Evolutionary conservation across 2,113 vertebrate genomes (phyloP).

Genomic region (Pachypanchax playfairii): DNA sequence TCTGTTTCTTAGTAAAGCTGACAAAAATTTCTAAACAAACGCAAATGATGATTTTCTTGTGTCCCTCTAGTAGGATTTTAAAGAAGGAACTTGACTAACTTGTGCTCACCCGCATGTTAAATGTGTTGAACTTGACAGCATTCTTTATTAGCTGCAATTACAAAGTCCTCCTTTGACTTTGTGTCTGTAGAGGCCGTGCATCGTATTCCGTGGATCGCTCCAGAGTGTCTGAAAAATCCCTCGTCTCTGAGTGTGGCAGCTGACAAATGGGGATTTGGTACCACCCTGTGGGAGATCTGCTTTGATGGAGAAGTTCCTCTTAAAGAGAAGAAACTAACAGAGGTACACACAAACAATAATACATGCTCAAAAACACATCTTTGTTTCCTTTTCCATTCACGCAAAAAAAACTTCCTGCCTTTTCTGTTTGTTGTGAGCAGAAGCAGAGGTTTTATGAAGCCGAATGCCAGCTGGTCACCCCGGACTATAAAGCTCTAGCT

Average conservation of each 20-base stretch:
- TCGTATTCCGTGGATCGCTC: conserved; percentile 96
- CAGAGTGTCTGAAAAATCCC: conserved; percentile 88
- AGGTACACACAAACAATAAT: conserved; percentile 77
- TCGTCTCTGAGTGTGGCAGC: conserved; percentile 88
- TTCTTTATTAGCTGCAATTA: too few species aligned
- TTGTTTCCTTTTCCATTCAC: neutral
- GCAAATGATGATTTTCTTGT: neutral
- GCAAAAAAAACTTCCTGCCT: neutral
- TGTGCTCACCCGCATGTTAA: too few species aligned
- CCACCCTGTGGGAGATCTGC: conserved; percentile 98
- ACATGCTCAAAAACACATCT: neutral
- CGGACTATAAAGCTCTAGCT: conserved; percentile 91
- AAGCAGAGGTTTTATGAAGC: conserved; percentile 94
- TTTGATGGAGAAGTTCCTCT: conserved; percentile 94
- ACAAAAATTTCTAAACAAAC: neutral
- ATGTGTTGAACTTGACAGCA: too few species aligned
- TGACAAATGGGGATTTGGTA: conserved; percentile 98
- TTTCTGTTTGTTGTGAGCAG: conserved; percentile 74
- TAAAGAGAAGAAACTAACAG: conserved; percentile 95
- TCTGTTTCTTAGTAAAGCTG: neutral
- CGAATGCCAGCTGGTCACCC: conserved; percentile 86
- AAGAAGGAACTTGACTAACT: too few species aligned
- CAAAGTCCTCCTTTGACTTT: neutral
- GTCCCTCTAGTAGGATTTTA: too few species aligned
- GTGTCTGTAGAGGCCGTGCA: conserved; percentile 86